phyloP scores from a whole-genome alignment of 2,797 vertebrate genomes.

The Chiroxiphia lanceolata region DNA sequence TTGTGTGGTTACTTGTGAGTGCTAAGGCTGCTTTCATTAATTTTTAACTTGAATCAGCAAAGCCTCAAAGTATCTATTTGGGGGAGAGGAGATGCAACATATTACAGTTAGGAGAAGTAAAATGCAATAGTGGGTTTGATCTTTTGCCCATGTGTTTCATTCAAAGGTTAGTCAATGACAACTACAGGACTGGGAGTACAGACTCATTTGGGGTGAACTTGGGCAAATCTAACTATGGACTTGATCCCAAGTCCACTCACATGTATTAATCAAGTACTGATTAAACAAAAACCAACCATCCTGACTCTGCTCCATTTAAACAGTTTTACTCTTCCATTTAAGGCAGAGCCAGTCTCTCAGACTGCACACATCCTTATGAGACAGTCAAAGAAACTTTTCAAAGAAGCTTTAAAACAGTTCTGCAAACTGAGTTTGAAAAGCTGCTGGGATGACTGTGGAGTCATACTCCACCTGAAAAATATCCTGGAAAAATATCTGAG shows the following conservation, averaged over 20 bases:
- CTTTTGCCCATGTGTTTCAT: background rate
- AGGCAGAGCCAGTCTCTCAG: background rate
- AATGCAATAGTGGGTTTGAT: background rate
- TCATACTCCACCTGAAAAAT: background rate
- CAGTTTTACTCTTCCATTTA: background rate
- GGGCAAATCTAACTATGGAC: background rate
- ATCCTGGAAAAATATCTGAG: background rate
- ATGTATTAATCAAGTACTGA: background rate
- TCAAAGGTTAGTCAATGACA: conserved; percentile 46
- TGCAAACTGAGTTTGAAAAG: background rate
- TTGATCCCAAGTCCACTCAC: background rate
- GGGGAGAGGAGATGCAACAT: conserved; percentile 26
- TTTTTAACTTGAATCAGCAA: conserved; percentile 61
- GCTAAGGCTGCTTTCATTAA: conserved; percentile 57
- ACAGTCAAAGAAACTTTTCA: background rate
- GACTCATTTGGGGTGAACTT: background rate
- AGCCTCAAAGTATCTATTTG: conserved; percentile 46
- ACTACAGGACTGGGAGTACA: background rate
- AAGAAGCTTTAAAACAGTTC: background rate
- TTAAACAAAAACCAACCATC: background rate
- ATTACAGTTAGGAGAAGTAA: conserved; percentile 19
- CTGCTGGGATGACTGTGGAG: background rate
- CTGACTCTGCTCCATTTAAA: background rate
- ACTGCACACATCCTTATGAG: background rate
- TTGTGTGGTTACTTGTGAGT: conserved; percentile 55